Base-by-base conservation (phyloP, 2,888 invertebrate genomes). In the Agonopterix subpropinquella region DNA sequence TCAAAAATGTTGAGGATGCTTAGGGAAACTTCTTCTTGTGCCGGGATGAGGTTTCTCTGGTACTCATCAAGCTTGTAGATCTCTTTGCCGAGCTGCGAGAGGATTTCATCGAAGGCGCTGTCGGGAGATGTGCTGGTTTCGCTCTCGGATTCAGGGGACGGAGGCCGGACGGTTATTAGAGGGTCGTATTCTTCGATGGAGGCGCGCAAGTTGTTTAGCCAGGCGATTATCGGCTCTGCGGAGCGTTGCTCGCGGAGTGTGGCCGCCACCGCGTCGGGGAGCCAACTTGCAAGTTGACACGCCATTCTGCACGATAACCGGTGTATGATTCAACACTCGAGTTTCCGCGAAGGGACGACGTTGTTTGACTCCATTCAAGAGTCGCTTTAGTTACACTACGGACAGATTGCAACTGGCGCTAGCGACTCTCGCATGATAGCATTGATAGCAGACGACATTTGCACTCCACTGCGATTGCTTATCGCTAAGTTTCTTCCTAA, bases 271-370 rank as follows among this genome's bases (percentile, higher is more conserved):
- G 78, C 86, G 82, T 71, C 76, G 78, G 89, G 89, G 68, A 88
- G 77, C 86, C 87, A 88, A 87, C 86, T 87, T 75, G 80, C 75
- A 65, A 80, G 74, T 67, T 81, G 84, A 70, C 83, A 81, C 80
- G 84, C 80, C 62, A 59, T 75, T 71, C 64, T 61, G 66, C 68
- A 62, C 76, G 86, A 85, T 84, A 87, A 85, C 86, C 87, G 84
- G 84, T 83, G 80, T 77, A 73, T 88, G 86, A 88, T 64, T 87
- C 87, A 86, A 11, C 39, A 11, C 68, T 62, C 67, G 70, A 70
- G 68, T 73, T 85, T 84, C 85, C 83, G 70, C 80, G 85, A 81
- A 84, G 70, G 77, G 70, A 67, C 73, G 64, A 59, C 62, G 39
- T 39, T 18, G 10, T 39, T 45, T 41, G 13, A 35, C 36, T 42